These are phyloP conservation scores for Acropora tenuis DNA, from an alignment of 64 coral and sea anemone genomes.

Conservation along the genomic window DNA sequence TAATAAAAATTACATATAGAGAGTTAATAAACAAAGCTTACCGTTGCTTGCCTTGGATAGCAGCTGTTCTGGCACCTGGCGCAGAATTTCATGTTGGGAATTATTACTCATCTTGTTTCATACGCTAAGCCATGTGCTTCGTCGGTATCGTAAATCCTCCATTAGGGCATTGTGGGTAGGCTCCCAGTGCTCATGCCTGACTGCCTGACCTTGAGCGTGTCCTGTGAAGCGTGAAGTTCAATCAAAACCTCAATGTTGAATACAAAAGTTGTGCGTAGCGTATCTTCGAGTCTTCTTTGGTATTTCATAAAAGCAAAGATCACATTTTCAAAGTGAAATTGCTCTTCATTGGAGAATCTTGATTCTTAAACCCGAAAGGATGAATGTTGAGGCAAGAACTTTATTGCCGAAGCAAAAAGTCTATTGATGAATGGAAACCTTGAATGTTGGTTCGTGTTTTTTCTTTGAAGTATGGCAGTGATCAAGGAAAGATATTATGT, in stretches of 20 bases:
- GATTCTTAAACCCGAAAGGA: not conserved
- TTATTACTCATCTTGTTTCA: slow-evolving; percentile 16
- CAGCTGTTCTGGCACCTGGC: slow-evolving; percentile 43
- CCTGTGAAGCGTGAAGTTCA: too few species aligned
- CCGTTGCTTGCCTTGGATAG: slow-evolving; percentile 47
- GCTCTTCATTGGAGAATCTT: not conserved
- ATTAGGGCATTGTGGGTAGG: not conserved
- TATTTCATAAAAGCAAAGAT: not conserved
- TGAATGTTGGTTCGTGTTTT: not conserved
- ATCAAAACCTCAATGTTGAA: slow-evolving; percentile 51
- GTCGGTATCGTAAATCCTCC: slow-evolving; percentile 11
- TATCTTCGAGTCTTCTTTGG: slow-evolving; percentile 21
- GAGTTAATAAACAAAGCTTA: slow-evolving; percentile 16
- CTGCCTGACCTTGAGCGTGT: not conserved
- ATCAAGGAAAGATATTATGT: not conserved
- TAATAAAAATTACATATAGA: slow-evolving; percentile 16
- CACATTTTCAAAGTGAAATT: not conserved
- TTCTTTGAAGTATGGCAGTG: not conserved
- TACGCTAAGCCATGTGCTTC: slow-evolving; percentile 9
- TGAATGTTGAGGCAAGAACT: not conserved
- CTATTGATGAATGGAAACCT: not conserved
- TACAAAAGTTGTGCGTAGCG: slow-evolving; percentile 33
- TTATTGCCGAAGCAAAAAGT: not conserved
- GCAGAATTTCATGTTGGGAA: slow-evolving; percentile 17
- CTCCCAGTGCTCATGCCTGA: too few species aligned